Conservation (phyloP, 2,797 vertebrate genomes). For the Coccyzus lansbergi region DNA sequence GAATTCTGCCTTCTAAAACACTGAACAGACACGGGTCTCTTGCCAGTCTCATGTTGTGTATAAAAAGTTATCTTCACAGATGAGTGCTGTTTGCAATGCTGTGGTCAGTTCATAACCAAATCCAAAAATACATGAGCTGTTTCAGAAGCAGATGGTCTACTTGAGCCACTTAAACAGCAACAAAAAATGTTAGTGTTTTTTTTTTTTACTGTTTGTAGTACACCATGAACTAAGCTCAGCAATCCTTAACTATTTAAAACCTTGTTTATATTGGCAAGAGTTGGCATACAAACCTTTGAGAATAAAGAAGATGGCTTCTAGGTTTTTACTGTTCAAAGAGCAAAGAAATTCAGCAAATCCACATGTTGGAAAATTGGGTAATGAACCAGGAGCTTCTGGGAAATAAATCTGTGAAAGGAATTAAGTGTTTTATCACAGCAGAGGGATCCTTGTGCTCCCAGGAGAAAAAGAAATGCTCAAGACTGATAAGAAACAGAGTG, state of each 20-base stretch:
- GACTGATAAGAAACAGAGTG: not conserved
- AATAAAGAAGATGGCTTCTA: not conserved
- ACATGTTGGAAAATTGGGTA: not conserved
- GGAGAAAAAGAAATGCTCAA: not conserved
- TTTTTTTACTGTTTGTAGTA: not conserved
- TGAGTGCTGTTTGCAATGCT: not conserved
- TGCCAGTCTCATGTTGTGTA: not conserved
- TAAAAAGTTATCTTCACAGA: not conserved
- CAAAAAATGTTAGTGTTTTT: not conserved
- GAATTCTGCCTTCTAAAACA: not conserved
- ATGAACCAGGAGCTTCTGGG: not conserved
- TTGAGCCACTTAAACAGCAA: not conserved
- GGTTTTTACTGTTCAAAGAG: not conserved
- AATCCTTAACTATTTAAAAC: not conserved
- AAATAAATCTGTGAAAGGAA: not conserved
- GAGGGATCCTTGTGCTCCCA: not conserved
- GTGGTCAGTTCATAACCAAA: conserved; percentile 21
- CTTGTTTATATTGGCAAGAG: not conserved
- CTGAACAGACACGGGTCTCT: not conserved
- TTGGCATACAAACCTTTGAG: not conserved
- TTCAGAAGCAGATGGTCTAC: conserved; percentile 13
- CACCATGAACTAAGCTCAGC: not conserved
- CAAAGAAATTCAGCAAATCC: not conserved
- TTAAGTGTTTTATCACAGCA: not conserved
- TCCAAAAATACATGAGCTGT: not conserved